Conservation (phyloP, 2,888 invertebrate species). For the Prostheceraeus crozeri region DNA sequence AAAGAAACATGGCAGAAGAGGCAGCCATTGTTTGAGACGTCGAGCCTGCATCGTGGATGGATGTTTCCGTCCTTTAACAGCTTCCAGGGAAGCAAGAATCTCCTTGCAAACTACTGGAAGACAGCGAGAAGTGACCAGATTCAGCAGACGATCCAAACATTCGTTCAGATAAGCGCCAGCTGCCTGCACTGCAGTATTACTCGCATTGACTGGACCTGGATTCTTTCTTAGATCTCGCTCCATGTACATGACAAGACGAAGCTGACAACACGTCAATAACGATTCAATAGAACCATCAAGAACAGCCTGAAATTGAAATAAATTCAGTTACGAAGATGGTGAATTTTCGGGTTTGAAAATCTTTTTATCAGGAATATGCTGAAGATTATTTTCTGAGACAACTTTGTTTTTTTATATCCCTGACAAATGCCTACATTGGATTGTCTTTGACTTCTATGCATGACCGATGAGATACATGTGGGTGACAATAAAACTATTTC, state of each 20-base stretch:
- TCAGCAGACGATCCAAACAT: slow-evolving; percentile 49
- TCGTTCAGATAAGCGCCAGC: slow-evolving; percentile 44
- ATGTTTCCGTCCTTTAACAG: slow-evolving; percentile 53
- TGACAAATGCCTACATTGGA: no score
- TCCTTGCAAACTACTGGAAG: slow-evolving; percentile 45
- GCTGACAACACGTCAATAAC: slow-evolving; percentile 48
- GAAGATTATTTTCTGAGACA: no score
- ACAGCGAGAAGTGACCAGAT: slow-evolving; percentile 43
- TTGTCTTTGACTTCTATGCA: no score
- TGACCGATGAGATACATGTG: no score
- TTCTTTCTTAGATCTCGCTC: slow-evolving; percentile 53
- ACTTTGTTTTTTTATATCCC: no score
- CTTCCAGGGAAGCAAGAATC: slow-evolving; percentile 49
- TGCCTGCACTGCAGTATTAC: not conserved
- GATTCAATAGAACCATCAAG: slow-evolving; percentile 47
- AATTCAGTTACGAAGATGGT: no score
- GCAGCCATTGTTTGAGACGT: slow-evolving; percentile 50
- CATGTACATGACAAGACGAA: slow-evolving; percentile 55
- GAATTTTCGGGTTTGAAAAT: no score
- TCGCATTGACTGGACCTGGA: no score
- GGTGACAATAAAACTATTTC: no score
- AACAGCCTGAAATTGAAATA: no score
- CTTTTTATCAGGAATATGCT: no score
- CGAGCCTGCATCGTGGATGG: slow-evolving; percentile 52
- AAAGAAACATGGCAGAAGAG: slow-evolving; percentile 49